Base-by-base conservation (phyloP, 2,888 invertebrate species). In the Dione juno region DNA sequence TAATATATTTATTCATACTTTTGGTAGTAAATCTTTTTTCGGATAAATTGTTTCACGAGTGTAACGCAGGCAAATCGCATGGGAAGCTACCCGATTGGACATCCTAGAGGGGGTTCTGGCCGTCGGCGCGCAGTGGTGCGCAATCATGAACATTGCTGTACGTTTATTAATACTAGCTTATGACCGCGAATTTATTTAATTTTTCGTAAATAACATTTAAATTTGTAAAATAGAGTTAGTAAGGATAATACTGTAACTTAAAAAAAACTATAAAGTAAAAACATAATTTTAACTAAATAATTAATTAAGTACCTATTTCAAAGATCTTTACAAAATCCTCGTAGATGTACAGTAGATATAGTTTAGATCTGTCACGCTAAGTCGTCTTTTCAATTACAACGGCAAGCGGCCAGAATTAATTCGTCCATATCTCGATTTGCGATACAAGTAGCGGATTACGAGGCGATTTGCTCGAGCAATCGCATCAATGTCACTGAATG, bases 371-470 rank as follows among this genome's bases (percentile, higher is more conserved):
- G 85, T 84, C 82, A 84, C 80, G 77, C 81, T 85, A 84, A 84
- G 85, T 86, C 88, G 83, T 84, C 83, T 79, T 86, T 89, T 88
- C 89, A 91, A 90, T 92, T 88, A 90, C 82, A 76, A 75, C 78
- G 82, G 82, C 88, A 84, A 84, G 84, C 83, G 86, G 80, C 84
- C 84, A 78, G 87, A 87, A 90, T 92, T 91, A 90, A 90, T 90
- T 88, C 87, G 82, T 80, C 80, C 84, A 86, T 88, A 89, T 89
- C 88, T 81, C 85, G 87, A 89, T 89, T 84, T 79, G 81, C 83
- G 84, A 86, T 86, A 87, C 84, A 85, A 87, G 88, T 85, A 86
- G 85, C 79, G 87, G 89, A 92, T 92, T 92, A 91, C 82, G 77
- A 82, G 85, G 79, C 90, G 88, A 92, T 92, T 90, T 88, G 90